Evolutionary conservation across 2,888 invertebrate species (phyloP), one percentile per base, ranked within the genome.

Genomic region (Apotomis capreana): DNA sequence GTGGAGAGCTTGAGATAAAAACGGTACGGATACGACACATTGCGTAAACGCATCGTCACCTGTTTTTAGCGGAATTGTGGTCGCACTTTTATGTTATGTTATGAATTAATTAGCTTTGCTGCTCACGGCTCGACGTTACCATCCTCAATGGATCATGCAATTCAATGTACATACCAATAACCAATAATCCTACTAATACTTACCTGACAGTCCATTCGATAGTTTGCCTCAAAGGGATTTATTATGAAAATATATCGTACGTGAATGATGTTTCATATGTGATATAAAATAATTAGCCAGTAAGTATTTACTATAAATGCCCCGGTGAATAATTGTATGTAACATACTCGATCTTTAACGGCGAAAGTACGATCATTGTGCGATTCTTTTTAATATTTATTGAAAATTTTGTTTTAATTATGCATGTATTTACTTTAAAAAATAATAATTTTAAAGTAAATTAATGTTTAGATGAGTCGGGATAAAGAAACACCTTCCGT

Each of bases 221-320:
- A 85, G 87, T 87, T 89, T 86, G 84, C 86, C 82, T 80, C 78
- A 83, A 78, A 79, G 79, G 81, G 74, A 90, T 87, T 86, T 78
- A 84, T 82, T 79, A 80, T 84, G 80, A 84, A 86, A 86, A 82
- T 87, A 85, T 87, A 87, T 89, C 85, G 86, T 70, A 87, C 83
- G 83, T 87, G 85, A 87, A 90, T 90, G 90, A 89, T 91, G 88
- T 87, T 88, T 89, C 87, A 88, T 89, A 89, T 92, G 92, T 92
- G 92, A 92, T 92, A 92, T 92, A 92, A 86, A 84, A 78, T 92
- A 91, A 86, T 84, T 89, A 88, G 87, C 76, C 80, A 79, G 70
- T 88, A 89, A 88, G 85, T 84, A 79, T n/a, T n/a, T 79, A 40
- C 40, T 80, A 82, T 84, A 83, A 78, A 76, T 85, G 84, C 81